Evolutionary conservation across 2,113 vertebrate species (phyloP).

Genomic region (Halcyon malimbica): DNA sequence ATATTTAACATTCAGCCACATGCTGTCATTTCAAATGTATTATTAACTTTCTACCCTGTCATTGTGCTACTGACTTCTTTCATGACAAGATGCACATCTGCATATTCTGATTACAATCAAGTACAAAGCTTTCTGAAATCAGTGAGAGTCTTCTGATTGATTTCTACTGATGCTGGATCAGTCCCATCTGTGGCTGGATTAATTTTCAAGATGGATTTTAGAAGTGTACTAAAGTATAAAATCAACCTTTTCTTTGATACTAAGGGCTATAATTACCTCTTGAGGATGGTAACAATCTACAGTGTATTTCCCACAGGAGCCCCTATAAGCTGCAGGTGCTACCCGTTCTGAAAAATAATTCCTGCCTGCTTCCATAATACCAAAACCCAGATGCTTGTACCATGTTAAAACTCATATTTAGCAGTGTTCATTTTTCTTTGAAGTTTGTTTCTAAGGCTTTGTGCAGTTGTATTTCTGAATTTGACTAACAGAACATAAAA

Average conservation of each 20-base stretch:
- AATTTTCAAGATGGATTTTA: background rate
- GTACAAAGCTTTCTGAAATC: background rate
- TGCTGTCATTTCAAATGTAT: background rate
- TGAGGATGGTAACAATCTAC: background rate
- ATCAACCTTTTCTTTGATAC: background rate
- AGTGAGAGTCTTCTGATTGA: background rate
- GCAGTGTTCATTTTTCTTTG: conserved; percentile 17
- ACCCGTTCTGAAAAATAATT: background rate
- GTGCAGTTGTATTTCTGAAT: background rate
- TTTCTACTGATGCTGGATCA: background rate
- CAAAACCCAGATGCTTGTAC: conserved; percentile 8
- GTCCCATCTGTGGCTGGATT: background rate
- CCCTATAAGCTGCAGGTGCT: conserved; percentile 3
- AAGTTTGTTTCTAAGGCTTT: background rate
- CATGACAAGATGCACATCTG: background rate
- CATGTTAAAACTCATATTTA: background rate
- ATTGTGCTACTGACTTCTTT: background rate
- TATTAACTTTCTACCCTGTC: background rate
- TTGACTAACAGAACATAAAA: background rate
- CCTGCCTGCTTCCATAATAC: background rate
- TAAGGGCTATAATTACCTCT: background rate
- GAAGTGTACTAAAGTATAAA: background rate
- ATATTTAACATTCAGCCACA: background rate
- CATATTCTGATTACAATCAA: background rate
- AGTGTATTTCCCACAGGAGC: background rate